Percentiles rank a stretch among this genome's conserved stretches.
These are phyloP conservation scores for Battus philenor DNA, from an alignment of 1,140 invertebrate species.

Conservation along the genomic window DNA sequence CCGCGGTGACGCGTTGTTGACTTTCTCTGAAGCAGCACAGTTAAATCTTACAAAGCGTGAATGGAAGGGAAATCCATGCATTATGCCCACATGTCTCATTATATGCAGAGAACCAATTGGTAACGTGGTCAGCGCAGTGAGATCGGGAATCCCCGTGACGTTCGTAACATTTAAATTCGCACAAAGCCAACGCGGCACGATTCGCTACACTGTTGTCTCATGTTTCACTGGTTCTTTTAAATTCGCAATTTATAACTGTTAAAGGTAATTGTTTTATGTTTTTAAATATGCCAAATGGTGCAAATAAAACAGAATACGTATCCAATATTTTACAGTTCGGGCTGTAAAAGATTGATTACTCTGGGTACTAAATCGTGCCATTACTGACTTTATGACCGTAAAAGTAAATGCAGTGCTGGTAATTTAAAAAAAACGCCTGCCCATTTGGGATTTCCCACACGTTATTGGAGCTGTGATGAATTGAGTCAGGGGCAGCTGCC, in stretches of 20 bases:
- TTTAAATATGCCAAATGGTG: no score
- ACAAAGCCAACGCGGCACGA: background rate
- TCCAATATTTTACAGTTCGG: no score
- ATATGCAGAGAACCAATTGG: background rate
- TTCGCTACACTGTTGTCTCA: background rate
- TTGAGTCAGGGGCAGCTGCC: no score
- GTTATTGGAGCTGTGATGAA: slow-evolving; percentile 2
- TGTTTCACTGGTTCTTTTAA: background rate
- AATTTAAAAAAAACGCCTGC: no score
- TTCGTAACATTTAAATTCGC: slow-evolving; percentile 2
- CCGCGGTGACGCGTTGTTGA: slow-evolving; percentile 44
- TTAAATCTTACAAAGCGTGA: slow-evolving; percentile 10
- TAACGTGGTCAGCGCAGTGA: slow-evolving; percentile 23
- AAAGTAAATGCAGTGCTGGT: no score
- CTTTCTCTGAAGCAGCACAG: slow-evolving; percentile 45
- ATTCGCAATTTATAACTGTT: background rate
- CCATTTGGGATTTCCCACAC: slow-evolving; percentile 5
- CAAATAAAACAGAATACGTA: no score
- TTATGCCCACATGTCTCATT: slow-evolving; percentile 19
- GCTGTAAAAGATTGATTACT: no score
- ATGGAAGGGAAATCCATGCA: slow-evolving; percentile 48
- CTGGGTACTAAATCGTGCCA: no score
- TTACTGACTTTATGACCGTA: no score
- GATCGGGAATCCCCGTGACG: slow-evolving; percentile 37
- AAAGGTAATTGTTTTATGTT: background rate